Evolutionary conservation across 2,888 invertebrate species (phyloP).

Genomic region (Lamellibrachia columna): DNA sequence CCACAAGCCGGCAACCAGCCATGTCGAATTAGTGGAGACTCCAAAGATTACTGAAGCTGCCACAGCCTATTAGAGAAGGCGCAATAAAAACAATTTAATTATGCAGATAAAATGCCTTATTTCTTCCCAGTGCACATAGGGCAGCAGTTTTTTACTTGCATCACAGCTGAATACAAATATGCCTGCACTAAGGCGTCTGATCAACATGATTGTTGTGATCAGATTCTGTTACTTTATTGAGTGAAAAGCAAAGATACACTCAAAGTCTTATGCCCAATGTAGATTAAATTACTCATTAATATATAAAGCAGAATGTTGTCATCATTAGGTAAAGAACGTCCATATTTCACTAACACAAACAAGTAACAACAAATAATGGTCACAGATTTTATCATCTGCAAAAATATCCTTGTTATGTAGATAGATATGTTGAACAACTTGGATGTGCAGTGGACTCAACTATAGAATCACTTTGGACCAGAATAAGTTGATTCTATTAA

Average conservation of each 20-base stretch:
- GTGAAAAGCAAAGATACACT: not conserved
- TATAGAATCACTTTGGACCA: too few species aligned
- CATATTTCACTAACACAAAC: too few species aligned
- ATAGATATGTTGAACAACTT: too few species aligned
- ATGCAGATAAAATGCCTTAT: not conserved
- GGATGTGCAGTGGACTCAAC: too few species aligned
- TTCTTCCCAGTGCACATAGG: not conserved
- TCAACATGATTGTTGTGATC: not conserved
- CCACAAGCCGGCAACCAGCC: not conserved
- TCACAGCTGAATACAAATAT: not conserved
- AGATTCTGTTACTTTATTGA: not conserved
- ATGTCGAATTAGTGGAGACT: not conserved
- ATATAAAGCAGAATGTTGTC: too few species aligned
- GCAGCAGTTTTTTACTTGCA: not conserved
- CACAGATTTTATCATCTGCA: too few species aligned
- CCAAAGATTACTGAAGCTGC: not conserved
- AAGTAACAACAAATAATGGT: too few species aligned
- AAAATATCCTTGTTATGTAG: too few species aligned
- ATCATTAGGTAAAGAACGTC: too few species aligned
- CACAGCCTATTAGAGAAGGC: not conserved
- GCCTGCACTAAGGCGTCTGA: not conserved
- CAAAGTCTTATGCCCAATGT: not conserved
- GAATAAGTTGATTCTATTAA: too few species aligned
- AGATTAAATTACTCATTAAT: too few species aligned
- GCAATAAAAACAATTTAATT: not conserved